phyloP scores from a whole-genome alignment of 37 sponge, comb jelly and placozoan genomes.

The Haliclona indistincta region DNA sequence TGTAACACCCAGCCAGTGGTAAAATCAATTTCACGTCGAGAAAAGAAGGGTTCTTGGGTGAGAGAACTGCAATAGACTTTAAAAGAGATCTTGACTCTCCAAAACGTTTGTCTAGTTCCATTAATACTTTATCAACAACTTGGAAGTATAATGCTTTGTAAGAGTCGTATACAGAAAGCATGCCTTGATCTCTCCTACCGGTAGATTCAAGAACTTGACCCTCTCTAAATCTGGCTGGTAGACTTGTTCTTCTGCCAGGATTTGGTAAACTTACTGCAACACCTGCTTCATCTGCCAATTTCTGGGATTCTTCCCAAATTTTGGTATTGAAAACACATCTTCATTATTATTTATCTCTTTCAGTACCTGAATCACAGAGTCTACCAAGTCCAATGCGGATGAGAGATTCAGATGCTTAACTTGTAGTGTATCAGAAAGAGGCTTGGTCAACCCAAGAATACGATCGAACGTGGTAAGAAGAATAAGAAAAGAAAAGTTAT shows the following conservation, averaged over 20 bases:
- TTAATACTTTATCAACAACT: constrained; percentile 13
- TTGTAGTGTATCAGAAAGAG: constrained; percentile 33
- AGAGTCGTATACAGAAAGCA: background rate
- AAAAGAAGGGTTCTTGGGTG: constrained; percentile 20
- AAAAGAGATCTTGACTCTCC: constrained; percentile 22
- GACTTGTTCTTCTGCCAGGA: constrained; percentile 23
- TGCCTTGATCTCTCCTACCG: background rate
- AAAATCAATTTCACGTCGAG: constrained; percentile 14
- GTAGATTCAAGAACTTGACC: constrained; percentile 15
- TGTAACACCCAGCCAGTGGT: constrained; percentile 21
- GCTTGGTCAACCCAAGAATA: constrained; percentile 38
- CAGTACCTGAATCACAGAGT: constrained; percentile 10
- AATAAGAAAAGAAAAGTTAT: constrained; percentile 29
- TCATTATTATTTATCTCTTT: constrained; percentile 20
- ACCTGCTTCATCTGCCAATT: constrained; percentile 17
- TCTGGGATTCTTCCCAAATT: constrained; percentile 18
- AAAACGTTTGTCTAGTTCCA: constrained; percentile 23
- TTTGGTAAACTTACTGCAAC: constrained; percentile 6
- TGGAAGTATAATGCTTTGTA: constrained; percentile 11
- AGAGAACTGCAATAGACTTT: constrained; percentile 24
- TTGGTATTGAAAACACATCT: background rate
- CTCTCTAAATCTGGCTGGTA: constrained; percentile 4
- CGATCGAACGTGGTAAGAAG: constrained; percentile 23
- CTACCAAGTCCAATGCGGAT: constrained; percentile 25
- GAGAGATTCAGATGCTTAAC: constrained; percentile 17